These are phyloP conservation scores for Hemicordylus capensis DNA, from an alignment of 2,113 vertebrate species.

Conservation along the genomic window DNA sequence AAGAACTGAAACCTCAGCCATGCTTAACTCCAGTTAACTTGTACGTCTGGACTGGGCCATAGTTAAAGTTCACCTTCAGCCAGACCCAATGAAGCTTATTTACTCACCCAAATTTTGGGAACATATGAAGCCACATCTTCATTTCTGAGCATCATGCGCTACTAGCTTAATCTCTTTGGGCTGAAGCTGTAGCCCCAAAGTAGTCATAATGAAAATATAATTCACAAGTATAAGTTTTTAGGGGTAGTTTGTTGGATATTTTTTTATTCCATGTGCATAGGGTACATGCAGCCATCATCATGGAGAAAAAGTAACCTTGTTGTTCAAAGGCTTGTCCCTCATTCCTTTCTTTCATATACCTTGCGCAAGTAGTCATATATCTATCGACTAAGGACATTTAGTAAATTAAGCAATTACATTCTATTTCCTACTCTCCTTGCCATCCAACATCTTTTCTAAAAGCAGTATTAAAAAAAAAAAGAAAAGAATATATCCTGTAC, in stretches of 20 bases:
- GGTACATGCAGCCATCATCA: background rate
- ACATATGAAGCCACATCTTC: background rate
- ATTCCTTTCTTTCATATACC: too few species aligned
- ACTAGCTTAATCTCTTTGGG: background rate
- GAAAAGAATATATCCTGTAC: background rate
- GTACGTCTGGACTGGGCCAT: background rate
- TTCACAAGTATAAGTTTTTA: background rate
- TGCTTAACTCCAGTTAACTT: too few species aligned
- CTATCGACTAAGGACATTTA: too few species aligned
- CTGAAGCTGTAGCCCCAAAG: background rate
- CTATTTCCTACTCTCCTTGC: too few species aligned
- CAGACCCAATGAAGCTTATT: constrained; percentile 1
- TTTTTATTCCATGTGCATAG: background rate
- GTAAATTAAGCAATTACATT: too few species aligned
- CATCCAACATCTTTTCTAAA: background rate
- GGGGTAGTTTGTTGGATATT: background rate
- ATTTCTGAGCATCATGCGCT: background rate
- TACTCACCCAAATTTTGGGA: background rate
- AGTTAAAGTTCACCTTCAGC: background rate
- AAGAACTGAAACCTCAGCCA: too few species aligned
- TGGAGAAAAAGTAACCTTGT: background rate
- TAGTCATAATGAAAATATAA: background rate
- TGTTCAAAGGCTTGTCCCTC: too few species aligned
- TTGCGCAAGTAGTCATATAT: too few species aligned
- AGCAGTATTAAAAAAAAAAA: background rate